A percentile compares a stretch with the other conserved stretches of the same genome.
phyloP scores from a whole-genome alignment of 2,888 invertebrate species.

The Cephus runcator region DNA sequence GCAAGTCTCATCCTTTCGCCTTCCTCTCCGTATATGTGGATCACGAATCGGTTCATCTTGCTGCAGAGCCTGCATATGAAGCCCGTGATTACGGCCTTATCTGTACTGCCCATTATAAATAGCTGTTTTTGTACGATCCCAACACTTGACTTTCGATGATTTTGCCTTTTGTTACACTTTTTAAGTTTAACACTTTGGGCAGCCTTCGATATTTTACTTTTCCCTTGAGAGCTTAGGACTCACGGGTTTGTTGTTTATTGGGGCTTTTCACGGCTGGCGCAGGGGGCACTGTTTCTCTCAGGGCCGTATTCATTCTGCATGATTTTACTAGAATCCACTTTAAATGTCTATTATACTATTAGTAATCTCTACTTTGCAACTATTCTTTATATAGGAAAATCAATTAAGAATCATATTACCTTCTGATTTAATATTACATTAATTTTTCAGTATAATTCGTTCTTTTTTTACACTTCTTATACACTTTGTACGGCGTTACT shows the following conservation, averaged over 20 bases:
- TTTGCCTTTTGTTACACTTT: neutral
- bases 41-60: constrained; percentile 85
- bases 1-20: constrained; percentile 80
- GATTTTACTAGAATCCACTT: neutral
- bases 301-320: constrained; percentile 11
- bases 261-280: constrained; percentile 36
- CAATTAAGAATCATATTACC: neutral
- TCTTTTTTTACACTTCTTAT: neutral
- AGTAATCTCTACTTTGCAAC: neutral
- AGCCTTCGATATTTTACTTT: constrained; percentile 26
- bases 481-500: neutral
- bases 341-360: neutral
- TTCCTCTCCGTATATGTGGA: constrained; percentile 85
- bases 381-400: neutral
- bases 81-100: constrained; percentile 82
- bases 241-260: constrained; percentile 41
- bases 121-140: neutral
- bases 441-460: neutral
- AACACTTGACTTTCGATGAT: neutral
- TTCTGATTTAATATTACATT: neutral
- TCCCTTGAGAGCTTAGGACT: constrained; percentile 19
- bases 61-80: constrained; percentile 88
- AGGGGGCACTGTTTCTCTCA: constrained; percentile 18
- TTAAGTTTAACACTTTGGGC: constrained; percentile 10
- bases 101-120: constrained; percentile 81